These are phyloP conservation scores for Rhabdophis nuchalis DNA, from an alignment of 2,797 vertebrate species.

Conservation along the genomic window DNA sequence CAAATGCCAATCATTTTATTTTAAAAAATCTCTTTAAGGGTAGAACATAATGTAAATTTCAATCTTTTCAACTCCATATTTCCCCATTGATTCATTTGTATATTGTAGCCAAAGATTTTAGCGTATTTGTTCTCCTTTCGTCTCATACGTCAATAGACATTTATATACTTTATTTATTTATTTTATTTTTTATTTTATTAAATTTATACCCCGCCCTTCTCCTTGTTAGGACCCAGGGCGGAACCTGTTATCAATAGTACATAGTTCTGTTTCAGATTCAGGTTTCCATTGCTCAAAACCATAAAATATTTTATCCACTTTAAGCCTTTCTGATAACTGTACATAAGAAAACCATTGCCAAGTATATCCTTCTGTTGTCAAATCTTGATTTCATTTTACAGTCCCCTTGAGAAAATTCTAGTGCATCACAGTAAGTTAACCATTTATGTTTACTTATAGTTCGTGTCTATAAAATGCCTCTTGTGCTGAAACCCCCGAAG, in stretches of 20 bases:
- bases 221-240: too few relatives aligned
- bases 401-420: background rate
- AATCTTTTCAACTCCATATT: background rate
- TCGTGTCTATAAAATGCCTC: background rate
- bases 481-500: background rate
- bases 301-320: background rate
- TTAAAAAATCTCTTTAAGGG: background rate
- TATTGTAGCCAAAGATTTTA: background rate
- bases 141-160: background rate
- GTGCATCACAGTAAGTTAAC: background rate
- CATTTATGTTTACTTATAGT: background rate
- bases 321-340: background rate
- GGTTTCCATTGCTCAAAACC: background rate
- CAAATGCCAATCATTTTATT: background rate
- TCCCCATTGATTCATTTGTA: background rate
- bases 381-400: background rate
- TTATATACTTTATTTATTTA: background rate
- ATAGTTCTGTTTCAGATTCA: background rate
- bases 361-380: background rate
- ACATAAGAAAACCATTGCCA: background rate
- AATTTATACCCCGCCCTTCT: too few relatives aligned
- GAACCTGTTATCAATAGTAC: background rate
- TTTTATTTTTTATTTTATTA: too few relatives aligned
- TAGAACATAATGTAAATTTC: background rate
- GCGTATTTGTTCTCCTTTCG: background rate